phyloP scores from a whole-genome alignment of 2,797 vertebrate genomes.

The Lacerta viridis region DNA sequence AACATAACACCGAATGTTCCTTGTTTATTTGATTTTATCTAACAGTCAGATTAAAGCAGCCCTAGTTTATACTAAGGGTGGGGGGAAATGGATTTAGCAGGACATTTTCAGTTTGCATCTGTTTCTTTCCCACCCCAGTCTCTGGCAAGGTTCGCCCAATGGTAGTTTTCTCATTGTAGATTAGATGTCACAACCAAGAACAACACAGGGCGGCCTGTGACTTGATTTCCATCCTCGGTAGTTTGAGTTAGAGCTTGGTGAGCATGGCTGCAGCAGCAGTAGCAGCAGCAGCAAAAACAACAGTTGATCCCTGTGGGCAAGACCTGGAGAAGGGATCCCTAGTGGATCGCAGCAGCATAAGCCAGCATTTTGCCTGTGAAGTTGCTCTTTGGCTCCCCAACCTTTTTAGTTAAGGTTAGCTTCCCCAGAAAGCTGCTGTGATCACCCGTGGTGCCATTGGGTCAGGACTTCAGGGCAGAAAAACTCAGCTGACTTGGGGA shows the following conservation, averaged over 20 bases:
- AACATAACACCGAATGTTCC: no score
- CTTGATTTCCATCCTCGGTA: no score
- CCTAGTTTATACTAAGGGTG: no score
- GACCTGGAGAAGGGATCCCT: neutral
- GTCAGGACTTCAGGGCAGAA: no score
- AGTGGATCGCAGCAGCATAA: neutral
- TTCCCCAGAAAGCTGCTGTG: neutral
- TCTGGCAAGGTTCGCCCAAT: neutral
- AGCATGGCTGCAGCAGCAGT: no score
- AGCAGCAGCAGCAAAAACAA: neutral
- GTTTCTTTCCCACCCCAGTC: neutral
- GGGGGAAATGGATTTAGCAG: neutral
- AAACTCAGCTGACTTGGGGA: no score
- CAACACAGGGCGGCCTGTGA: neutral
- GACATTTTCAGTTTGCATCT: neutral
- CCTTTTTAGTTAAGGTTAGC: no score
- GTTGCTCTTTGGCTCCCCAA: neutral
- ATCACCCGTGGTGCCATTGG: no score
- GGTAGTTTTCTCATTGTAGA: neutral
- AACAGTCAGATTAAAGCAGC: no score
- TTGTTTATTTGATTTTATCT: no score
- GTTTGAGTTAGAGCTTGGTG: neutral
- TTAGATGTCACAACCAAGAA: neutral
- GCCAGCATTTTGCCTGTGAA: neutral
- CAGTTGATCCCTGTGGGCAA: neutral